Conservation (phyloP, 2,113 vertebrate genomes). For the Suricata suricatta region DNA sequence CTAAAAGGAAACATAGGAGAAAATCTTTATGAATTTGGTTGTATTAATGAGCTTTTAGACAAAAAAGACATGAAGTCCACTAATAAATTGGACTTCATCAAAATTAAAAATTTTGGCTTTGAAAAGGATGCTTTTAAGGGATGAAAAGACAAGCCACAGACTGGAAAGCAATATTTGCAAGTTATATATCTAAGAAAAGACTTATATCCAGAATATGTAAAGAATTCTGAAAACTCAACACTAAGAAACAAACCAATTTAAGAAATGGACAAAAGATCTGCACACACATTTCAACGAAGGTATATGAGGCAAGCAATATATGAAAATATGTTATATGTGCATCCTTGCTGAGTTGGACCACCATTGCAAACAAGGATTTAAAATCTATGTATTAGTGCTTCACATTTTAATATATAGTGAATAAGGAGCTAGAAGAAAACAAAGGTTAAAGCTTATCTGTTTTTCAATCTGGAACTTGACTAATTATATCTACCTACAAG, state of each 20-base stretch:
- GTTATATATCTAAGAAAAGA: neutral
- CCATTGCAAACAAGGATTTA: conserved; percentile 3
- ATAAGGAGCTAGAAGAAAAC: neutral
- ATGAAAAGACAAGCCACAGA: neutral
- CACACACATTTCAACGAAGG: neutral
- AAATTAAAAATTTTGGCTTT: neutral
- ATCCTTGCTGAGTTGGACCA: neutral
- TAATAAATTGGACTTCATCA: neutral
- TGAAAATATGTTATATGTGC: neutral
- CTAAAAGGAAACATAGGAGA: neutral
- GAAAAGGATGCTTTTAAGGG: neutral
- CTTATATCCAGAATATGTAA: neutral
- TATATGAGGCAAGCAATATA: neutral
- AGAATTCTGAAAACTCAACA: neutral
- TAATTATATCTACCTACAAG: neutral
- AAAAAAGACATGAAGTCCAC: neutral
- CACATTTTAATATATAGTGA: neutral
- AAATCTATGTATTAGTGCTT: neutral
- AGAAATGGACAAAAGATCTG: neutral
- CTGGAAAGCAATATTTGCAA: conserved; percentile 5
- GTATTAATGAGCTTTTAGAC: conserved; percentile 26
- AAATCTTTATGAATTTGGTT: conserved; percentile 15
- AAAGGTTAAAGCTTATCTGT: conserved; percentile 14
- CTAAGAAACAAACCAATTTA: neutral
- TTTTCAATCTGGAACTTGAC: conserved; percentile 1